Evolutionary conservation across 2,888 invertebrate species (phyloP).

Genomic region (Folsomia candida): DNA sequence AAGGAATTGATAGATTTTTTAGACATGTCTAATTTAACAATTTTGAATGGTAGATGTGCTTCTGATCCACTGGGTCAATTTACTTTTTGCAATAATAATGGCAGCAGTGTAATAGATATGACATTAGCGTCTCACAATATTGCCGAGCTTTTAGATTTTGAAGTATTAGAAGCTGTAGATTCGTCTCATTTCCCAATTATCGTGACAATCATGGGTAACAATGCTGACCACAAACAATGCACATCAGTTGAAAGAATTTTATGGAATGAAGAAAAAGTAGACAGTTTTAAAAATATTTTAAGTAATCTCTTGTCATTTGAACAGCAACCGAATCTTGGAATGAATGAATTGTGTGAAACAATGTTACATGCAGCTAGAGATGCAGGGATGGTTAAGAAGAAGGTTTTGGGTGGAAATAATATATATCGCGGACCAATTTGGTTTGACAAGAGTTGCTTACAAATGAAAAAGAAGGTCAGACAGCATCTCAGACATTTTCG

Average conservation of each 20-base stretch:
- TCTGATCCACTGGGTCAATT: conserved; percentile 19
- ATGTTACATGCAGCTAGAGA: background rate
- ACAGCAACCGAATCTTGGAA: background rate
- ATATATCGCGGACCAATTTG: background rate
- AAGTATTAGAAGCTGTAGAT: background rate
- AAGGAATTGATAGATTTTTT: background rate
- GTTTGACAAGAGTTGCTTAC: conserved; percentile 8
- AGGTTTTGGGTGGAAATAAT: background rate
- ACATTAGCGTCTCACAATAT: background rate
- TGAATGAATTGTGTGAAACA: background rate
- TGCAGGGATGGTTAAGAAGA: background rate
- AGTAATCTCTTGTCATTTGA: background rate
- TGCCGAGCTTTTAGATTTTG: background rate
- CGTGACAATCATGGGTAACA: background rate
- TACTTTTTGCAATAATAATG: conserved; percentile 12
- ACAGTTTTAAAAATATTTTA: background rate
- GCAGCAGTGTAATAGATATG: conserved; percentile 9
- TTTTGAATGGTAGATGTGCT: conserved; percentile 10
- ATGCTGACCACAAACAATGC: background rate
- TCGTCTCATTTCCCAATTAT: conserved; percentile 16
- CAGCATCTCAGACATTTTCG: background rate
- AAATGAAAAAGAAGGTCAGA: background rate
- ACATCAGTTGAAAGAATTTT: background rate
- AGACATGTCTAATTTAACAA: background rate
- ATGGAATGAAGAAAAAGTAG: background rate